These are phyloP conservation scores for Catharus bicknelli DNA, from an alignment of 2,113 vertebrate genomes.

Conservation along the genomic window DNA sequence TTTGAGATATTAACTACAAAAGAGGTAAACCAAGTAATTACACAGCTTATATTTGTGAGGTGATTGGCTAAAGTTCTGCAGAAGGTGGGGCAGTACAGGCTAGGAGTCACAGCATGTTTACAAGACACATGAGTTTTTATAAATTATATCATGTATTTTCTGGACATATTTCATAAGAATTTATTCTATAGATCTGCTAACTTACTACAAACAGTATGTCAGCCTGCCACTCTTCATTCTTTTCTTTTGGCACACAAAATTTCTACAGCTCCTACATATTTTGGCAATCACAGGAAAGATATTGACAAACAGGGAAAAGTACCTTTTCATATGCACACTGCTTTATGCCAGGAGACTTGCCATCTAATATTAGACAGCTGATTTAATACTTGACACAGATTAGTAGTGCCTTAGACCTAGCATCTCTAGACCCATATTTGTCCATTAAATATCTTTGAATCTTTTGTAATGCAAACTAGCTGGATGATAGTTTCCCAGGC, in stretches of 20 bases:
- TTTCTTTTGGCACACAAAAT: background rate
- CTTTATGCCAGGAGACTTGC: background rate
- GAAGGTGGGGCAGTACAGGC: background rate
- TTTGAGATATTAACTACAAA: background rate
- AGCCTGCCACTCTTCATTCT: background rate
- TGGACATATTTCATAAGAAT: background rate
- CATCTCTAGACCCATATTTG: background rate
- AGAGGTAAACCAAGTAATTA: background rate
- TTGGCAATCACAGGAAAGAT: background rate
- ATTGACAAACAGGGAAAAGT: background rate
- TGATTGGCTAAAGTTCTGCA: background rate
- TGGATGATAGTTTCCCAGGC: background rate
- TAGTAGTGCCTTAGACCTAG: background rate
- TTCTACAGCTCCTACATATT: background rate
- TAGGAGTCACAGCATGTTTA: background rate
- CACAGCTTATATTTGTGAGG: background rate
- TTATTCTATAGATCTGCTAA: background rate
- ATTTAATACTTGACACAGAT: conserved; percentile 11
- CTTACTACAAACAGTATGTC: background rate
- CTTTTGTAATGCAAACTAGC: background rate
- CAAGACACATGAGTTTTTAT: background rate
- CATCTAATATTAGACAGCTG: background rate
- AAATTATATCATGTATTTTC: background rate
- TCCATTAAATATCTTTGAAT: background rate
- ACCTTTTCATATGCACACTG: background rate